Percentiles rank a stretch among this genome's conserved stretches.
These are phyloP conservation scores for Nasonovia ribisnigri DNA, from an alignment of 2,888 invertebrate species.

Conservation along the genomic window DNA sequence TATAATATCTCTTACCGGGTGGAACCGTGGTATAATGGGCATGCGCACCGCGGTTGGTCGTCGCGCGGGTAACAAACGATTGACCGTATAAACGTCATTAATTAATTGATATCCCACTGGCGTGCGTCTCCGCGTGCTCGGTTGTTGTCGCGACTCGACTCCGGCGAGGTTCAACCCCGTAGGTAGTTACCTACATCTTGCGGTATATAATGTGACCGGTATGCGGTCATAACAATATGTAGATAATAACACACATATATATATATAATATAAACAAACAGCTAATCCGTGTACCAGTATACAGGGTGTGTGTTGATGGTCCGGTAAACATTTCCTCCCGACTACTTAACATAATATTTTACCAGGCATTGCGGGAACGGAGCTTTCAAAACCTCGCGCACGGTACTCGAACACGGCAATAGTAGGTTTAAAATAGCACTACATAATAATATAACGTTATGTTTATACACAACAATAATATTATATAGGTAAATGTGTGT, in stretches of 20 bases:
- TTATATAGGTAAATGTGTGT: not conserved
- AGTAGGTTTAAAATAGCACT: not conserved
- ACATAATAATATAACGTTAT: not conserved
- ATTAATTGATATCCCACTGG: conserved; percentile 60
- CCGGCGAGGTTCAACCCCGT: not conserved
- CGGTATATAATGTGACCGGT: not conserved
- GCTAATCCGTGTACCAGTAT: not conserved
- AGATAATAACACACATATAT: not conserved
- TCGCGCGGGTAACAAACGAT: not conserved
- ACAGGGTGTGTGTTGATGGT: not conserved
- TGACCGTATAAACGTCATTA: conserved; percentile 37
- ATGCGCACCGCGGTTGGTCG: conserved; percentile 39
- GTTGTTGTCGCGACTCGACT: not conserved
- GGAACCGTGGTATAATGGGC: not conserved
- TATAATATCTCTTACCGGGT: not conserved
- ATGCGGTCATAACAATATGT: not conserved
- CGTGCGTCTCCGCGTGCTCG: not conserved
- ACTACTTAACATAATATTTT: not conserved
- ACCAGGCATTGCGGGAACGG: not conserved
- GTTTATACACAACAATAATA: not conserved
- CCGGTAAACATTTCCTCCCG: not conserved
- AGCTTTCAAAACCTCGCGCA: not conserved
- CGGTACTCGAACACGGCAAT: not conserved
- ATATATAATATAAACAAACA: not conserved
- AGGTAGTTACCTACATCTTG: not conserved